Conservation (phyloP, 1,140 invertebrate genomes). For the Tetragnatha versicolor region DNA sequence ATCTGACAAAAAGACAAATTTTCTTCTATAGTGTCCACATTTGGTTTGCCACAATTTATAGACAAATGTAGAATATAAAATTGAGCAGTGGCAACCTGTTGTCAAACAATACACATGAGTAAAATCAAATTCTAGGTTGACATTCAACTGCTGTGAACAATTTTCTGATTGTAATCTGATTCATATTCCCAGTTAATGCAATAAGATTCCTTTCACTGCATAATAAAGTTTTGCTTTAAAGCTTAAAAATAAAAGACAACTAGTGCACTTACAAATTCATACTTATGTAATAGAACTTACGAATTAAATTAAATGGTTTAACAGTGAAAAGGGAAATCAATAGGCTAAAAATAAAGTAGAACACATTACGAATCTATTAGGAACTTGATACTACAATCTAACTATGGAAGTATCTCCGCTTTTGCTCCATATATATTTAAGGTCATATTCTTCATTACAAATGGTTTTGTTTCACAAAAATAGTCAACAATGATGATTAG, state of each 20-base stretch:
- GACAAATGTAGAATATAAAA: constrained; percentile 22
- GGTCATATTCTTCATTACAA: constrained; percentile 54
- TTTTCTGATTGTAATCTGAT: not conserved
- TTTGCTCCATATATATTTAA: constrained; percentile 55
- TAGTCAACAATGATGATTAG: constrained; percentile 53
- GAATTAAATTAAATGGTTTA: not conserved
- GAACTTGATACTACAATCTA: constrained; percentile 52
- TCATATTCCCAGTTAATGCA: not conserved
- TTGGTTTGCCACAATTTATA: constrained; percentile 12
- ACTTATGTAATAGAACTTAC: constrained; percentile 23
- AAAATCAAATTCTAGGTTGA: not conserved
- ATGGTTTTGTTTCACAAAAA: constrained; percentile 55
- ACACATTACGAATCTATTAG: constrained; percentile 37
- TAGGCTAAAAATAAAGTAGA: not conserved
- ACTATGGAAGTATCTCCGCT: constrained; percentile 50
- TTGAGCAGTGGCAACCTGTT: constrained; percentile 31
- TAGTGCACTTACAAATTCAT: not conserved
- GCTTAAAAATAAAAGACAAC: not conserved
- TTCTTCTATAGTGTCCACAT: not conserved
- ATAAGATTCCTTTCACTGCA: constrained; percentile 2
- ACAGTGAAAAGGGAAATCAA: not conserved
- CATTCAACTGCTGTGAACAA: constrained; percentile 2
- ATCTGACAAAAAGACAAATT: not conserved
- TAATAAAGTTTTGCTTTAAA: not conserved
- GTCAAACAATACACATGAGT: not conserved